Evolutionary conservation across 2,113 vertebrate species (phyloP).

Genomic region (Oncorhynchus tshawytscha): DNA sequence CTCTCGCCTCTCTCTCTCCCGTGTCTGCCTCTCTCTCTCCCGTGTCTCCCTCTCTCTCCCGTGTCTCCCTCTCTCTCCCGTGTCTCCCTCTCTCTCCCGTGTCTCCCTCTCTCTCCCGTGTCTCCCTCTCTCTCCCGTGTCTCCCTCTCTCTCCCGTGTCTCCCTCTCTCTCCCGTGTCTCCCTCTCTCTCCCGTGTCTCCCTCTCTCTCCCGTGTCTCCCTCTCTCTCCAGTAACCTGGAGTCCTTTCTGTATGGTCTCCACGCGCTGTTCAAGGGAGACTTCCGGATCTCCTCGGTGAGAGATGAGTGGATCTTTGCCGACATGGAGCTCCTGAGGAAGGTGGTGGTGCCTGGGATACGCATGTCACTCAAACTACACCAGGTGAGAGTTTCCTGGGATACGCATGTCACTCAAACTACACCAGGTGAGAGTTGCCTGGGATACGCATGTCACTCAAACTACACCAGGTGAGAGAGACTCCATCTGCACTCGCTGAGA

Average conservation of each 20-base stretch:
- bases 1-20: no score
- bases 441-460: conserved; percentile 81
- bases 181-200: no score
- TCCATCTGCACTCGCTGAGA: not conserved
- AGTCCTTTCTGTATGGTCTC: conserved; percentile 96
- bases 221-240: conserved; percentile 83
- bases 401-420: conserved; percentile 97
- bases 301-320: conserved; percentile 98
- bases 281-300: conserved; percentile 95
- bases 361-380: conserved; percentile 67
- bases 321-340: conserved; percentile 98
- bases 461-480: conserved; percentile 87
- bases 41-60: no score
- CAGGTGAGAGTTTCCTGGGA: conserved; percentile 92
- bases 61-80: no score
- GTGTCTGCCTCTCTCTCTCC: no score
- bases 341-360: conserved; percentile 76
- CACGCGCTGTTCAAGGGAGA: conserved; percentile 98
- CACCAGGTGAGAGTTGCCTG: conserved; percentile 93
- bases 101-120: no score
- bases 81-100: no score
- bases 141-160: no score
- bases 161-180: no score
- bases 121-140: no score
- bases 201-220: not conserved